phyloP scores from a whole-genome alignment of 2,888 invertebrate genomes.

The Pemphredon lugubris region DNA sequence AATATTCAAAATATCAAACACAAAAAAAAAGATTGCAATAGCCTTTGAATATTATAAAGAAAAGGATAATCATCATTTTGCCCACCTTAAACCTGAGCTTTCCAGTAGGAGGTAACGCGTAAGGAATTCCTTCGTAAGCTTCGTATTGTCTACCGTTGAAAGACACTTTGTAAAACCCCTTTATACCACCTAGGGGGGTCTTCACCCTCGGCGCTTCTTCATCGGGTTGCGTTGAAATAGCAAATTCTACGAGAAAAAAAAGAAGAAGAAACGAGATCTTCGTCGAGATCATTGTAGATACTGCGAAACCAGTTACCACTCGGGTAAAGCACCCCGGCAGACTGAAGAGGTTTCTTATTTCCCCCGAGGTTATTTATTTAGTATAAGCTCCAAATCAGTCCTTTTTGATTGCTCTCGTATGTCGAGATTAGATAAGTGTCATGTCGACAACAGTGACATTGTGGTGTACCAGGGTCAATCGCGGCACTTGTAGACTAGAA shows the following conservation, averaged over 20 bases:
- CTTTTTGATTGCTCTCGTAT: too few relatives aligned
- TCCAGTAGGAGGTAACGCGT: constrained; percentile 69
- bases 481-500: too few relatives aligned
- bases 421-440: constrained; percentile 9
- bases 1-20: too few relatives aligned
- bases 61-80: too few relatives aligned
- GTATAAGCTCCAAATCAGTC: too few relatives aligned
- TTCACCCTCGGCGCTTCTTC: constrained; percentile 39
- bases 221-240: not conserved
- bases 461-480: not conserved
- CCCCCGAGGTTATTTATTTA: constrained; percentile 41
- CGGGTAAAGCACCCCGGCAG: too few relatives aligned
- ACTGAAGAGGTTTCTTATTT: too few relatives aligned
- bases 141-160: constrained; percentile 63
- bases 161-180: constrained; percentile 67
- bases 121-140: constrained; percentile 73
- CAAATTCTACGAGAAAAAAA: constrained; percentile 12
- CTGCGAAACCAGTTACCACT: too few relatives aligned
- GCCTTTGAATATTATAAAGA: too few relatives aligned
- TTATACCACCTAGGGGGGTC: constrained; percentile 65
- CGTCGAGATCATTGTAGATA: constrained; percentile 26
- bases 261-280: constrained; percentile 12
- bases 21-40: too few relatives aligned
- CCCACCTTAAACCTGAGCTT: constrained; percentile 70
- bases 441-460: too few relatives aligned